These are phyloP conservation scores for Didymodactylos carnosus DNA, from an alignment of 2,888 invertebrate genomes.

Conservation along the genomic window DNA sequence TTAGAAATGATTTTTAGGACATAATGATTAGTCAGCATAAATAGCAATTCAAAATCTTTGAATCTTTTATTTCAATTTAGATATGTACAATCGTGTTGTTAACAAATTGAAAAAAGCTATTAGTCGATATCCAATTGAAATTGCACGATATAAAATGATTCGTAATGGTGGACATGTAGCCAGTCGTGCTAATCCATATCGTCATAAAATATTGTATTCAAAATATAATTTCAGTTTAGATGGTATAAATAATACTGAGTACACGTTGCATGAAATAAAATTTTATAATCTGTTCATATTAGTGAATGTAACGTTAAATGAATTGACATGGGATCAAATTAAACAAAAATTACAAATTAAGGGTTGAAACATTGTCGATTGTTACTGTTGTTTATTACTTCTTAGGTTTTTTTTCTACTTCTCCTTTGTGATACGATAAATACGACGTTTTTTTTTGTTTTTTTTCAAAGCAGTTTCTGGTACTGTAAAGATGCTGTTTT, in stretches of 20 bases:
- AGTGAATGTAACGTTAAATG: not conserved
- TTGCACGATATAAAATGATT: slow-evolving; percentile 1
- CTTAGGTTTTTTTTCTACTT: too few relatives aligned
- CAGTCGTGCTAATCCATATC: not conserved
- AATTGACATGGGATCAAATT: not conserved
- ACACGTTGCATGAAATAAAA: not conserved
- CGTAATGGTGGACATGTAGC: not conserved
- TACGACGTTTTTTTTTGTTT: too few relatives aligned
- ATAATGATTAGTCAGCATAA: too few relatives aligned
- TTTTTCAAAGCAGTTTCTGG: too few relatives aligned
- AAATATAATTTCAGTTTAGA: not conserved
- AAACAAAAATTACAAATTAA: not conserved
- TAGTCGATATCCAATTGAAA: not conserved
- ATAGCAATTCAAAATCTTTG: too few relatives aligned
- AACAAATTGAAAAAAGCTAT: not conserved
- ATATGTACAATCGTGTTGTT: not conserved
- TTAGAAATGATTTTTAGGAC: too few relatives aligned
- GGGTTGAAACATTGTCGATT: too few relatives aligned
- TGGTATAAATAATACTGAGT: slow-evolving; percentile 4
- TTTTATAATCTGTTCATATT: slow-evolving; percentile 5
- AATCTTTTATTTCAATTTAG: too few relatives aligned
- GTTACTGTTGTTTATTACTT: too few relatives aligned
- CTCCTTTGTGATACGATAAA: too few relatives aligned
- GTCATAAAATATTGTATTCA: not conserved
- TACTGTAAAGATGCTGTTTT: too few relatives aligned